Evolutionary conservation across 1,140 invertebrate genomes (phyloP).

Genomic region (Asobara japonica): DNA sequence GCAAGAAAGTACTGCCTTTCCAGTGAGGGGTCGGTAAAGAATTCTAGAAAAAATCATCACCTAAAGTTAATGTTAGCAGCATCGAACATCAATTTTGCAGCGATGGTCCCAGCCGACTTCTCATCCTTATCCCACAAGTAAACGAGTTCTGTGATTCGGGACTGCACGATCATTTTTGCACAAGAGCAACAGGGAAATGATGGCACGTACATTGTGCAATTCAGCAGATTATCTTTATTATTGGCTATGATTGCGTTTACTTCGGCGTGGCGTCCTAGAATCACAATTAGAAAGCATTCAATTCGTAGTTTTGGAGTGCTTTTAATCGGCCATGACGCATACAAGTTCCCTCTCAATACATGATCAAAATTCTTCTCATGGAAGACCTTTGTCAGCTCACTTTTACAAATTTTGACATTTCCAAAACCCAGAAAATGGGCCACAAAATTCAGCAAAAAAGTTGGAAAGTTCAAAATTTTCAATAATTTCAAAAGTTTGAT

Average conservation of each 20-base stretch:
- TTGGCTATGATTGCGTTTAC: conserved; percentile 96
- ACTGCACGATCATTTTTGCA: conserved; percentile 96
- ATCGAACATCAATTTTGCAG: conserved; percentile 84
- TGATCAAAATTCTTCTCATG: too few species aligned
- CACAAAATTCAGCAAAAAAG: too few species aligned
- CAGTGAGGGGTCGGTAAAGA: background rate
- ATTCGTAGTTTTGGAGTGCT: too few species aligned
- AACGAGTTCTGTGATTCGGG: conserved; percentile 83
- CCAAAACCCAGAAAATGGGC: too few species aligned
- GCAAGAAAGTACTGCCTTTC: background rate
- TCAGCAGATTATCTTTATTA: conserved; percentile 79
- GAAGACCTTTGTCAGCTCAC: too few species aligned
- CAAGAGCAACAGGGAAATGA: conserved; percentile 97
- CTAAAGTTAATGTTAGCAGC: conserved; percentile 76
- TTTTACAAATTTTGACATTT: too few species aligned
- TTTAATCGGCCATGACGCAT: too few species aligned
- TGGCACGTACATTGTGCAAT: conserved; percentile 86
- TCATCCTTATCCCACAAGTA: conserved; percentile 86
- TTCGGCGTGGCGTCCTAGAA: conserved; percentile 95
- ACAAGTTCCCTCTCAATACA: too few species aligned
- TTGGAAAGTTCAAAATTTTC: too few species aligned
- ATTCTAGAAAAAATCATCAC: conserved; percentile 48
- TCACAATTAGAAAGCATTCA: conserved; percentile 45
- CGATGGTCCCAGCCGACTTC: conserved; percentile 73
- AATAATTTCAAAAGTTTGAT: too few species aligned